Evolutionary conservation across 2,888 invertebrate genomes (phyloP), one percentile per base, ranked within the genome.

Genomic region (Tryphoninae sp.): DNA sequence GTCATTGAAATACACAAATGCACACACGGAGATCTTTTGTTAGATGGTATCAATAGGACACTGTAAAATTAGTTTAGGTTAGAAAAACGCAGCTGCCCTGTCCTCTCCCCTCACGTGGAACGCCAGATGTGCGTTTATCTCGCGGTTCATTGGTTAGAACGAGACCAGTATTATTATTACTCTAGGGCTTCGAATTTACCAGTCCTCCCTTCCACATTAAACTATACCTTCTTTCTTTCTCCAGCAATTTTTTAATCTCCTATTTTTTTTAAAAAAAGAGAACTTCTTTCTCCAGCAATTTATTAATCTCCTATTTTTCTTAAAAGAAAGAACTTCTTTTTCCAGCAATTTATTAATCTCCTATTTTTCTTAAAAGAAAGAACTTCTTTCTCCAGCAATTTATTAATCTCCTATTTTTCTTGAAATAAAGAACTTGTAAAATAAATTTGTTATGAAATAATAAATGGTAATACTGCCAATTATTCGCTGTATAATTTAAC

Each of bases 121-220:
- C 62, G 72, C 72, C 72, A 61, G 62, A 73, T 62, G 62, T 62
- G 51, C 9, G 51, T 51, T 9, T 19, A 68, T 58, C 23, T 45
- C 40, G 23, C 22, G 26, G 59, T 51, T 68, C 45, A 69, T 74
- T 74, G 53, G 68, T 53, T 26, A 13, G 55, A 55, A 16, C 4
- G 55, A 55, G 53, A 53, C 7, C 53, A 19, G 13, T 45, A 45
- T 45, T 13, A 13, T 13, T 45, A 19, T 19, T 19, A 19, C 19
- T 9, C 7, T 13, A 45, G 45, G 45, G 45, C 2, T 45, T 45
- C 45, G 45, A 45, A 45, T 13, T 45, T 13, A 45, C 19, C 42
- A 71, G 23, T n/a, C 42, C n/a, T 33, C 42, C 23, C 42, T 26
- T 13, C 19, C 22, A 26, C 42, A 4, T 53, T 19, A 8, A 19